Percentiles rank a stretch among this genome's conserved stretches.
Conservation (phyloP, 1,140 invertebrate species). For the Scaptomyza graminum region DNA sequence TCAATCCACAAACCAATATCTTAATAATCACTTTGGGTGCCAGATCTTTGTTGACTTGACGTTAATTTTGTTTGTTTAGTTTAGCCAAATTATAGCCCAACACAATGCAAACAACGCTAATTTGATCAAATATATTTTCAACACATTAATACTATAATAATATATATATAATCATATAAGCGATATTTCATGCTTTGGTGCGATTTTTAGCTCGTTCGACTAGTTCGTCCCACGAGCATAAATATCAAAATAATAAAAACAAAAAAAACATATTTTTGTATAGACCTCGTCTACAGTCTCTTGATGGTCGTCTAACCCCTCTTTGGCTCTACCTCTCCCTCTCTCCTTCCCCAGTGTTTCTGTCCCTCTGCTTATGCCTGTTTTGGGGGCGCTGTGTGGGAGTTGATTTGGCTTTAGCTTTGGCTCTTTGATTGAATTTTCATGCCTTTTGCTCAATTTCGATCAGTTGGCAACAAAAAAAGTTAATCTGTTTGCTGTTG, state of each 20-base stretch:
- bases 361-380: conserved; percentile 42
- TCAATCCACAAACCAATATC: not conserved
- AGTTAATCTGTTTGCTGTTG: conserved; percentile 2
- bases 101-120: conserved; percentile 70
- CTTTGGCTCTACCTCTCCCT: not conserved
- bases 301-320: not conserved
- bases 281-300: conserved; percentile 40
- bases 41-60: not conserved
- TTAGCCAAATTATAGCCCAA: conserved; percentile 53
- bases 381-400: conserved; percentile 65
- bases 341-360: not conserved
- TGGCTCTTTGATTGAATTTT: conserved; percentile 66
- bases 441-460: conserved; percentile 55
- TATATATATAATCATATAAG: conserved; percentile 42
- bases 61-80: conserved; percentile 41
- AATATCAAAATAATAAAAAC: conserved; percentile 55
- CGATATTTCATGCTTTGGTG: conserved; percentile 69
- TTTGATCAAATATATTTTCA: conserved; percentile 67
- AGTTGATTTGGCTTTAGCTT: conserved; percentile 44
- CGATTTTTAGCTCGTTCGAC: conserved; percentile 74
- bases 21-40: conserved; percentile 4
- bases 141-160: conserved; percentile 16
- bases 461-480: conserved; percentile 53
- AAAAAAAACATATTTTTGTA: conserved; percentile 5
- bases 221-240: conserved; percentile 76